Percentiles rank a stretch among this genome's conserved stretches.
These are phyloP conservation scores for Altica lythri DNA, from an alignment of 2,888 invertebrate species.

Conservation along the genomic window DNA sequence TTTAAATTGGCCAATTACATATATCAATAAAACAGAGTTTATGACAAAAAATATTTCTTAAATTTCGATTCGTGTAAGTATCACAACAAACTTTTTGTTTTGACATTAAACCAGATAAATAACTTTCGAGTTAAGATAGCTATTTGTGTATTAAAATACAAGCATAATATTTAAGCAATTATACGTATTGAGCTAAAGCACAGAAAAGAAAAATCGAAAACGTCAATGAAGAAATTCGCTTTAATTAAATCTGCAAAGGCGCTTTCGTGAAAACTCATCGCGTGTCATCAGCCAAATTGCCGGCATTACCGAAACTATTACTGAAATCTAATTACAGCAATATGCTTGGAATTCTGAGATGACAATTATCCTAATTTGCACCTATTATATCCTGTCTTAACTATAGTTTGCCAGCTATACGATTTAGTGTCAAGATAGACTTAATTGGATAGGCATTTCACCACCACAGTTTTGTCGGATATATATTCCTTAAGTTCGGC, in stretches of 20 bases:
- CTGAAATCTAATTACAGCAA: constrained; percentile 56
- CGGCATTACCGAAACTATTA: constrained; percentile 55
- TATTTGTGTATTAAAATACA: too few relatives aligned
- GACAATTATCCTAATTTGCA: constrained; percentile 57
- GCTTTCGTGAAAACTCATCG: constrained; percentile 47
- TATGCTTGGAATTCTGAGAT: constrained; percentile 56
- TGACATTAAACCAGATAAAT: too few relatives aligned
- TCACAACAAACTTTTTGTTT: too few relatives aligned
- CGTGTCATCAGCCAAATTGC: constrained; percentile 54
- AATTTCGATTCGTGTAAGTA: too few relatives aligned
- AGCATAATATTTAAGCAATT: too few relatives aligned
- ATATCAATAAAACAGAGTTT: too few relatives aligned
- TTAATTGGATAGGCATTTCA: constrained; percentile 48
- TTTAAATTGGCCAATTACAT: too few relatives aligned
- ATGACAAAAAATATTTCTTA: too few relatives aligned
- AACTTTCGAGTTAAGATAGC: too few relatives aligned
- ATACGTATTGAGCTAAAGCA: too few relatives aligned
- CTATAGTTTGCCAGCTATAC: constrained; percentile 36
- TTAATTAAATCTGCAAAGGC: constrained; percentile 50
- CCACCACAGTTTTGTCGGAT: constrained; percentile 34
- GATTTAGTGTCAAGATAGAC: constrained; percentile 52
- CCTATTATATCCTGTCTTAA: constrained; percentile 53
- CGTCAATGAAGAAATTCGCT: constrained; percentile 4
- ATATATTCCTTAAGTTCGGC: constrained; percentile 11
- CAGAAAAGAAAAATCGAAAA: not conserved